A percentile compares a stretch with the other conserved stretches of the same genome.
These are phyloP conservation scores for Peromyscus nudipes DNA, from an alignment of 2,797 vertebrate genomes.

Conservation along the genomic window DNA sequence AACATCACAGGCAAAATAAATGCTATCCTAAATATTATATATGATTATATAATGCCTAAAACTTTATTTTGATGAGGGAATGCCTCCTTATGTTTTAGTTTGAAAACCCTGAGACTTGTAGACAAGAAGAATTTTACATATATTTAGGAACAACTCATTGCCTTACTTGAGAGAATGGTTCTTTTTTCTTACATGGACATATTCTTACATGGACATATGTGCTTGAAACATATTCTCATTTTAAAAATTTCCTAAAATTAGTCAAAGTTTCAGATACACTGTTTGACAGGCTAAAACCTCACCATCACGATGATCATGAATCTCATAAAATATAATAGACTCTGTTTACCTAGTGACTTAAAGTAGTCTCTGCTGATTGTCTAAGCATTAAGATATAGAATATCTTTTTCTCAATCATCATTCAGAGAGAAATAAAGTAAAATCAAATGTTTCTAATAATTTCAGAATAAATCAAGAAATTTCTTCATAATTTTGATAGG, in stretches of 20 bases:
- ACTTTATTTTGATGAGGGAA: constrained; percentile 3
- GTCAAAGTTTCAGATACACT: neutral
- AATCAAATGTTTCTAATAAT: neutral
- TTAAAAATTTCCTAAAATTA: neutral
- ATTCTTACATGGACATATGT: neutral
- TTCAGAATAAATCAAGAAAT: neutral
- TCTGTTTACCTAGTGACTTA: neutral
- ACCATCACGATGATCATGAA: neutral
- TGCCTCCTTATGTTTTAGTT: neutral
- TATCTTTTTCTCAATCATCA: neutral
- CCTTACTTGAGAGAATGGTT: neutral
- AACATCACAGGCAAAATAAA: constrained; percentile 63
- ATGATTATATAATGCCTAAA: constrained; percentile 33
- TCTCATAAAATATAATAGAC: neutral
- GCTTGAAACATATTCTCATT: neutral
- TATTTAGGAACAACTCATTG: neutral
- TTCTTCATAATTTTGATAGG: constrained; percentile 3
- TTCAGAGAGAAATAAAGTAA: neutral
- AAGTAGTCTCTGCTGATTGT: neutral
- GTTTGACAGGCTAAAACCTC: neutral
- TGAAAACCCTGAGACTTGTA: neutral
- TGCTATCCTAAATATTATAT: constrained; percentile 61
- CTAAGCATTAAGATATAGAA: neutral
- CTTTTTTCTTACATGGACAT: neutral
- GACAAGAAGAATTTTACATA: neutral